Conservation (phyloP, 2,113 vertebrate genomes). For the Corythaeola cristata region DNA sequence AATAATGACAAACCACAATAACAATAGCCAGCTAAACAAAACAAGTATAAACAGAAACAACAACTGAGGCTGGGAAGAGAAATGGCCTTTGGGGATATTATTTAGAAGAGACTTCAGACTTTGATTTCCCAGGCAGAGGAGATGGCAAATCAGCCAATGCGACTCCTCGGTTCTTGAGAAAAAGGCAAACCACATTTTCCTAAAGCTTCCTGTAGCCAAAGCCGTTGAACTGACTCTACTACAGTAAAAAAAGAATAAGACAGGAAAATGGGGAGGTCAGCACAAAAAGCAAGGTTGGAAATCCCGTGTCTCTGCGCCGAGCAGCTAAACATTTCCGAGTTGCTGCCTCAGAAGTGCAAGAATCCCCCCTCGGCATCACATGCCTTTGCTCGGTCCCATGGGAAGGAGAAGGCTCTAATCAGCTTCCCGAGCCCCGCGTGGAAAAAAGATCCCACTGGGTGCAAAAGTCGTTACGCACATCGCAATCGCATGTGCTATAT, state of each 20-base stretch:
- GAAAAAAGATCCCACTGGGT: not conserved
- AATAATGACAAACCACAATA: conserved; percentile 62
- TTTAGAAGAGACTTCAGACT: conserved; percentile 51
- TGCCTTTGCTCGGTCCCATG: not conserved
- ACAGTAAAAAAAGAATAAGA: not conserved
- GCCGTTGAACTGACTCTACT: not conserved
- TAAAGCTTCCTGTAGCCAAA: conserved; percentile 21
- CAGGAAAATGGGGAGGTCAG: not conserved
- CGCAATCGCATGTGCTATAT: not conserved
- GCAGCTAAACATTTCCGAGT: not conserved
- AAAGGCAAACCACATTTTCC: conserved; percentile 47
- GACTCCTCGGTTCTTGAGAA: conserved; percentile 29
- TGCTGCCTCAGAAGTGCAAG: not conserved
- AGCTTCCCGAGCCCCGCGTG: not conserved
- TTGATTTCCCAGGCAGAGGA: conserved; percentile 50
- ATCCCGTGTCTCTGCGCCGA: not conserved
- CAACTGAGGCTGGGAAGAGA: conserved; percentile 46
- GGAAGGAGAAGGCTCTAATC: not conserved
- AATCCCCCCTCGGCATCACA: not conserved
- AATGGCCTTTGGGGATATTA: conserved; percentile 55
- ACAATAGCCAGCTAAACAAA: conserved; percentile 61
- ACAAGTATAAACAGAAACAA: conserved; percentile 61
- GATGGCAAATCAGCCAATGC: conserved; percentile 1
- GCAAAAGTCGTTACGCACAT: not conserved
- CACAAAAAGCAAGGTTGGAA: not conserved